Evolutionary conservation across 2,888 invertebrate genomes (phyloP).

Genomic region (Drosophila koepferae): DNA sequence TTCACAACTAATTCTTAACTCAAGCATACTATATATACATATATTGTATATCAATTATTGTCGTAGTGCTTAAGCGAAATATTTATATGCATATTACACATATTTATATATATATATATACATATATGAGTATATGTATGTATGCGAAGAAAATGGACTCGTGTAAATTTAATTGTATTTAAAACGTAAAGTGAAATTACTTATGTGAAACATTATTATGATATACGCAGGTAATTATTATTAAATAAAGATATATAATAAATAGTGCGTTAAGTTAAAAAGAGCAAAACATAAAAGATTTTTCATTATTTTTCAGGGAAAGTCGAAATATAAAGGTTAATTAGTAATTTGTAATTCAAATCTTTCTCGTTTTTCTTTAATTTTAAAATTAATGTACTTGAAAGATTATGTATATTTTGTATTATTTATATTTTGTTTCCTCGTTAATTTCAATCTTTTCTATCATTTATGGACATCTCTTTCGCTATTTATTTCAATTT

Average conservation of each 20-base stretch:
- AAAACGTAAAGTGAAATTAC: constrained; percentile 55
- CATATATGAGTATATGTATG: constrained; percentile 14
- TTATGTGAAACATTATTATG: constrained; percentile 72
- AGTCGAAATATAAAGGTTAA: background rate
- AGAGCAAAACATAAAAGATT: constrained; percentile 32
- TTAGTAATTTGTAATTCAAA: background rate
- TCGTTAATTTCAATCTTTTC: background rate
- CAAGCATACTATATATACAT: constrained; percentile 47
- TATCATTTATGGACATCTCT: constrained; percentile 6
- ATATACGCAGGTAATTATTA: constrained; percentile 72
- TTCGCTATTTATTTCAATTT: background rate
- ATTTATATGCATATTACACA: background rate
- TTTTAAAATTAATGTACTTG: no score
- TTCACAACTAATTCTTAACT: constrained; percentile 30
- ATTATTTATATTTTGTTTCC: no score
- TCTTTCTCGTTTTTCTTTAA: background rate
- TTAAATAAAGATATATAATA: constrained; percentile 71
- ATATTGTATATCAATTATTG: constrained; percentile 77
- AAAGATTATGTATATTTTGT: no score
- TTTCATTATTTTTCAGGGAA: background rate
- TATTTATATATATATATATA: constrained; percentile 24
- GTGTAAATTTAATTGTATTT: constrained; percentile 78
- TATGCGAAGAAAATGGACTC: constrained; percentile 49
- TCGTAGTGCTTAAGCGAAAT: constrained; percentile 66
- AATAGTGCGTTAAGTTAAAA: constrained; percentile 80